These are phyloP conservation scores for Dasypolia templi DNA, from an alignment of 2,888 invertebrate genomes.

Conservation along the genomic window DNA sequence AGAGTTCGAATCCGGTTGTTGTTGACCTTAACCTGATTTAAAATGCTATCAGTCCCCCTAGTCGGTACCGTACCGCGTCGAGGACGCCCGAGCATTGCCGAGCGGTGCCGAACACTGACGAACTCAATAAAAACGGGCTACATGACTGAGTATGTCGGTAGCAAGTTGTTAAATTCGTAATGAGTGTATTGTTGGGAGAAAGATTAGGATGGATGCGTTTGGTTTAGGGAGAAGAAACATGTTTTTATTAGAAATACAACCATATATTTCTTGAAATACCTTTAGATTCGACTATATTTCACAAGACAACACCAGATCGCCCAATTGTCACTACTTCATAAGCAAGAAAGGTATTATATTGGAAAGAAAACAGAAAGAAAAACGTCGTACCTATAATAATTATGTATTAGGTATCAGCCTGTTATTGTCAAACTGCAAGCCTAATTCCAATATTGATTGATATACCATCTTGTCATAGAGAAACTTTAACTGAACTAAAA, in stretches of 20 bases:
- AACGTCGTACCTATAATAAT: neutral
- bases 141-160: conserved; percentile 84
- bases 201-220: conserved; percentile 73
- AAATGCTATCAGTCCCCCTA: conserved; percentile 85
- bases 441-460: no score
- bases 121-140: conserved; percentile 81
- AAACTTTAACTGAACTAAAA: neutral
- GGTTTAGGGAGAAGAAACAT: neutral
- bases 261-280: neutral
- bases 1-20: conserved; percentile 62
- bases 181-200: conserved; percentile 85
- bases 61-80: conserved; percentile 55
- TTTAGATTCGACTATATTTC: neutral
- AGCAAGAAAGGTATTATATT: neutral
- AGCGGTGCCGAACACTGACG: conserved; percentile 41
- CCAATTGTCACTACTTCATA: neutral
- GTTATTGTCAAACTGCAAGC: neutral
- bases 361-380: neutral
- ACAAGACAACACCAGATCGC: neutral
- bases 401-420: neutral
- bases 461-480: neutral
- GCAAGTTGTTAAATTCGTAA: conserved; percentile 87
- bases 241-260: neutral
- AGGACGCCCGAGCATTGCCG: conserved; percentile 32
- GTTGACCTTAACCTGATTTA: conserved; percentile 89